These are phyloP conservation scores for Perodicticus potto DNA, from an alignment of 2,797 vertebrate genomes.

Conservation along the genomic window DNA sequence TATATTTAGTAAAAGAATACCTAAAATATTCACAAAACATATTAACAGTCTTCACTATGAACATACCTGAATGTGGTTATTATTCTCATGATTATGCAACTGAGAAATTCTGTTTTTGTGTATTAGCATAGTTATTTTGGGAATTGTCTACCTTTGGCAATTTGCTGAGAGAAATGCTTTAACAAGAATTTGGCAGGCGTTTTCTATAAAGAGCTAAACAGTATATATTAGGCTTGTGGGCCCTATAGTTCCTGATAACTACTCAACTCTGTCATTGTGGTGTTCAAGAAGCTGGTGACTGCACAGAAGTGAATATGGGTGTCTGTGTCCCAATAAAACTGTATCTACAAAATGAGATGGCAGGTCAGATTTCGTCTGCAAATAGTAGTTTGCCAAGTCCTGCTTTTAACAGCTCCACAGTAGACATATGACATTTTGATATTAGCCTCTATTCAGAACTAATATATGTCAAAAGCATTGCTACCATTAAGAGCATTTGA, in stretches of 20 bases:
- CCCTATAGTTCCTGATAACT: background rate
- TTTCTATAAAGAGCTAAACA: background rate
- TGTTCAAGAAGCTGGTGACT: background rate
- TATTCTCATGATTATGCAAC: background rate
- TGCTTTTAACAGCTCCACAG: background rate
- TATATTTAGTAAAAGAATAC: background rate
- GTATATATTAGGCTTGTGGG: background rate
- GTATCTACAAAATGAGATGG: background rate
- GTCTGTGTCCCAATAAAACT: background rate
- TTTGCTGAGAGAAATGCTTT: background rate
- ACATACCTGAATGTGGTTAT: background rate
- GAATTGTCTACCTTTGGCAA: background rate
- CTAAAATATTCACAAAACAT: background rate
- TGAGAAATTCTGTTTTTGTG: background rate
- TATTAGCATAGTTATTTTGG: background rate
- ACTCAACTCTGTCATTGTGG: background rate
- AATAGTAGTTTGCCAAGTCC: background rate
- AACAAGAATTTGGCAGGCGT: background rate
- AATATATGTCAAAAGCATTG: slow-evolving; percentile 21
- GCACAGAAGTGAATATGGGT: background rate
- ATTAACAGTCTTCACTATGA: background rate
- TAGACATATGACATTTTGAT: background rate
- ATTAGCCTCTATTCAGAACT: background rate
- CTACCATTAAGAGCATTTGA: background rate
- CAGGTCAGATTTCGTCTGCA: background rate